Percentiles rank a stretch among this genome's conserved stretches.
Evolutionary conservation across 2,797 vertebrate genomes (phyloP).

Genomic region (Tinamus major): DNA sequence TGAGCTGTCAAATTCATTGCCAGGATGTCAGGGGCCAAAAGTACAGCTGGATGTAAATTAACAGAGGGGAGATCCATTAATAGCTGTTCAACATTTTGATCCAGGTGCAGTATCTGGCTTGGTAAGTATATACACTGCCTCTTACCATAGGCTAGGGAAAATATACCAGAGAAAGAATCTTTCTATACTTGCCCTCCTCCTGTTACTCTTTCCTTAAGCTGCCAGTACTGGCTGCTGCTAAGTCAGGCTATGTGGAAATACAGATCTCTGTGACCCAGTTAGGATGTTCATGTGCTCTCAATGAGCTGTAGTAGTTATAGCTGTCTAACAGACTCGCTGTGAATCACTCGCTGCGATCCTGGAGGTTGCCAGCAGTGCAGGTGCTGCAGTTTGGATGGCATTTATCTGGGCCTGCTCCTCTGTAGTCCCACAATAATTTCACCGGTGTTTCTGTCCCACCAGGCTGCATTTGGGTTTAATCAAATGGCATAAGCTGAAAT

Average conservation of each 20-base stretch:
- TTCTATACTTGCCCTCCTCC: background rate
- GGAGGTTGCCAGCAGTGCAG: background rate
- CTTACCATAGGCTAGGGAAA: background rate
- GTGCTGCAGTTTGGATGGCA: background rate
- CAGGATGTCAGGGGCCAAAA: background rate
- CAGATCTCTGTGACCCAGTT: constrained; percentile 29
- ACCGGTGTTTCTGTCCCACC: background rate
- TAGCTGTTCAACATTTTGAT: constrained; percentile 46
- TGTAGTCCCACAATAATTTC: background rate
- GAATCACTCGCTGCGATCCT: constrained; percentile 14
- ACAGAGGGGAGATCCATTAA: constrained; percentile 7
- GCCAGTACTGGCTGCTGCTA: accelerated
- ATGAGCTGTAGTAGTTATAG: constrained; percentile 56
- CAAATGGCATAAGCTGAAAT: accelerated
- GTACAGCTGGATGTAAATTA: background rate
- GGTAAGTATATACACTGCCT: background rate
- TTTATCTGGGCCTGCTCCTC: background rate
- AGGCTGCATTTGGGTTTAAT: background rate
- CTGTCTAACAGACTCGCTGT: constrained; percentile 32
- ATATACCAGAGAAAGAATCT: background rate
- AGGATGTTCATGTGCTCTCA: constrained; percentile 48
- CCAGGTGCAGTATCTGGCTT: constrained; percentile 8
- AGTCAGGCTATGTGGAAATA: background rate
- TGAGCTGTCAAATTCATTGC: constrained; percentile 5
- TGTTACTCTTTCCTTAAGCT: constrained; percentile 6